Evolutionary conservation across 2,888 invertebrate genomes (phyloP).

Genomic region (Sarcophaga rosellei): DNA sequence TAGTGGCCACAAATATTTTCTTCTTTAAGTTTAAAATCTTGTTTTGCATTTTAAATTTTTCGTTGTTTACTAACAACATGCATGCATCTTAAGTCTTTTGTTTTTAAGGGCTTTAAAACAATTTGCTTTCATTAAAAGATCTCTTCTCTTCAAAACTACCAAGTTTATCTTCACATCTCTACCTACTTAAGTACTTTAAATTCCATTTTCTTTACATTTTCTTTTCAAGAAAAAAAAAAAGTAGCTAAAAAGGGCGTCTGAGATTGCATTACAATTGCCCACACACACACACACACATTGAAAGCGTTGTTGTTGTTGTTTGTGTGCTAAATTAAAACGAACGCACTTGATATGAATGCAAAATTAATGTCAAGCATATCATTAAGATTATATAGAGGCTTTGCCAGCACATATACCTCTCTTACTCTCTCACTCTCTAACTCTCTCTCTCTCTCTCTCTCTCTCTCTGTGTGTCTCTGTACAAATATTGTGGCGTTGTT

Average conservation of each 20-base stretch:
- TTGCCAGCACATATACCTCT: neutral
- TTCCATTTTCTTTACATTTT: neutral
- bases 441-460: too few relatives aligned
- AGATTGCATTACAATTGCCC: conserved; percentile 48
- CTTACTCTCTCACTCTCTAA: too few relatives aligned
- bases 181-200: neutral
- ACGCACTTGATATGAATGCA: conserved; percentile 66
- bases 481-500: neutral
- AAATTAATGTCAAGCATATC: conserved; percentile 68
- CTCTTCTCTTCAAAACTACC: neutral
- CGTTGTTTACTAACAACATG: too few relatives aligned
- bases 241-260: conserved; percentile 20
- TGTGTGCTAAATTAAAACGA: conserved; percentile 2
- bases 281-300: too few relatives aligned
- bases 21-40: too few relatives aligned
- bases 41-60: too few relatives aligned
- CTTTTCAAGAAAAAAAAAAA: neutral
- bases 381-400: conserved; percentile 64
- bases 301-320: too few relatives aligned
- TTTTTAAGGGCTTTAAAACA: neutral
- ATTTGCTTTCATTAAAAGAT: neutral
- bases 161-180: conserved; percentile 23
- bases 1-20: too few relatives aligned
- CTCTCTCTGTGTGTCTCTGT: neutral
- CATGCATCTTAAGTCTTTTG: conserved; percentile 23